Evolutionary conservation across 1,140 invertebrate genomes (phyloP).

Genomic region (Aphidius ervi): DNA sequence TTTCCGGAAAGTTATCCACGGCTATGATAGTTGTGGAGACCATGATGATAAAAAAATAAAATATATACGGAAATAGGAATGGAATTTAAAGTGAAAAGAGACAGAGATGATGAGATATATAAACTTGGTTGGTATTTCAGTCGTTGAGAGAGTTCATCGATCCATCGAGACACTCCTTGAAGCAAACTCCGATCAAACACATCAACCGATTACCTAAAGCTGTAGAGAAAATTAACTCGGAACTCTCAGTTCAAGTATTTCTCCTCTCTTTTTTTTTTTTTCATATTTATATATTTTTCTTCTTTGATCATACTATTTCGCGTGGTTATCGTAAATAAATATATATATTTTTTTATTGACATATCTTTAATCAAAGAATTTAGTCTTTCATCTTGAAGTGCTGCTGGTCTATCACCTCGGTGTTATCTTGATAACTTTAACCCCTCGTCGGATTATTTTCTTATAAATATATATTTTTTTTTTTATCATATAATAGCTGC

Average conservation of each 20-base stretch:
- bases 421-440: no score
- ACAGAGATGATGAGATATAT: not conserved
- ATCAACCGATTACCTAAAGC: slow-evolving; percentile 19
- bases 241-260: slow-evolving; percentile 12
- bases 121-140: slow-evolving; percentile 3
- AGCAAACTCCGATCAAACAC: slow-evolving; percentile 22
- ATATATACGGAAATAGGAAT: not conserved
- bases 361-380: slow-evolving; percentile 18
- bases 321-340: slow-evolving; percentile 9
- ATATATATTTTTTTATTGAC: slow-evolving; percentile 17
- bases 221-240: slow-evolving; percentile 20
- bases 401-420: not conserved
- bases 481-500: no score
- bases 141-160: slow-evolving; percentile 16
- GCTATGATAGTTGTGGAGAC: slow-evolving; percentile 1
- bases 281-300: not conserved
- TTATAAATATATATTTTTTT: no score
- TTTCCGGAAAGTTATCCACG: slow-evolving; percentile 18
- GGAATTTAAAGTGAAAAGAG: slow-evolving; percentile 2
- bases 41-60: not conserved
- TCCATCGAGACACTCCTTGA: slow-evolving; percentile 15
- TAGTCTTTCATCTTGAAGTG: not conserved
- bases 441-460: no score
- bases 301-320: not conserved
- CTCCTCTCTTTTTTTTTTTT: slow-evolving; percentile 8